phyloP scores from a whole-genome alignment of 1,140 invertebrate species.

The Luehdorfia chinensis region DNA sequence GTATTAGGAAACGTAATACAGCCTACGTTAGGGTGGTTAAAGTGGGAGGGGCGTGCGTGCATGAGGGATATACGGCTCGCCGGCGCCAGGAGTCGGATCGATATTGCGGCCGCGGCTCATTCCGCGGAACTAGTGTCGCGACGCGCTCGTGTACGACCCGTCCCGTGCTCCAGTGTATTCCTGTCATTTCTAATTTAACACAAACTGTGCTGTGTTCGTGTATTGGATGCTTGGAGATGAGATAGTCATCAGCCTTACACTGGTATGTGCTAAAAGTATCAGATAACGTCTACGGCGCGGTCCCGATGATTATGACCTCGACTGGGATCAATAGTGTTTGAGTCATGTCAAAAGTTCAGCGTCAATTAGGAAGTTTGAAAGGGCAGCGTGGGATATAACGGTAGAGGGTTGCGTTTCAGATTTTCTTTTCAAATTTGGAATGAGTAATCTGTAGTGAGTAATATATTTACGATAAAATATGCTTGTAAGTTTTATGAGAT shows the following conservation, averaged over 20 bases:
- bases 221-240: conserved; percentile 56
- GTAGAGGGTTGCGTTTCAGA: neutral
- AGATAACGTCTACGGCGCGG: no score
- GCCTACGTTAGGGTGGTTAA: conserved; percentile 8
- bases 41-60: conserved; percentile 62
- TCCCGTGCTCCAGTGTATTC: conserved; percentile 28
- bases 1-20: neutral
- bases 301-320: neutral
- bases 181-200: conserved; percentile 21
- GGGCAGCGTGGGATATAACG: neutral
- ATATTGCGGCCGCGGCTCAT: conserved; percentile 47
- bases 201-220: conserved; percentile 43
- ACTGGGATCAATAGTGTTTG: conserved; percentile 37
- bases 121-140: conserved; percentile 44
- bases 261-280: conserved; percentile 46
- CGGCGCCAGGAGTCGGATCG: conserved; percentile 69
- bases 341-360: no score
- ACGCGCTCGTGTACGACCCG: conserved; percentile 41
- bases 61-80: conserved; percentile 67
- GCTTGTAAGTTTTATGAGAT: conserved; percentile 22
- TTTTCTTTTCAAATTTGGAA: neutral
- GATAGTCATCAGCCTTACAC: conserved; percentile 42
- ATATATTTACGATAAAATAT: no score
- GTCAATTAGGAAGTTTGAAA: neutral
- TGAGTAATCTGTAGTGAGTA: conserved; percentile 8